phyloP scores from a whole-genome alignment of 2,888 invertebrate species.

The Plebejus argus region DNA sequence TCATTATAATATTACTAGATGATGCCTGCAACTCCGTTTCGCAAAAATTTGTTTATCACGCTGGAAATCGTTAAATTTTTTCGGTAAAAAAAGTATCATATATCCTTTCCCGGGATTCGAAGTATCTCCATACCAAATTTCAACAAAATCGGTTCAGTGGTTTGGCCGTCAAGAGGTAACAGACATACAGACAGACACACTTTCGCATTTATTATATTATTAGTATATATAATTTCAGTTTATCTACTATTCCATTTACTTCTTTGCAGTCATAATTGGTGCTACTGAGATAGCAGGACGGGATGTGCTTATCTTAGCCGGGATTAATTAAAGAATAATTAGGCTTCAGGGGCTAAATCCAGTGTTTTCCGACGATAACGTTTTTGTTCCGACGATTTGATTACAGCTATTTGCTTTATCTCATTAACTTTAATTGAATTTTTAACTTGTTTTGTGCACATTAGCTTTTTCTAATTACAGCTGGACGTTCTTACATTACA shows the following conservation, averaged over 20 bases:
- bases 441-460: conserved; percentile 15
- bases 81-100: no score
- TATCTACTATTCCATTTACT: background rate
- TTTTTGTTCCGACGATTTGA: conserved; percentile 34
- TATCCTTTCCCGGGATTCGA: no score
- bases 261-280: conserved; percentile 6
- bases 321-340: conserved; percentile 46
- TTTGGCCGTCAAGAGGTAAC: no score
- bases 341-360: conserved; percentile 41
- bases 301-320: conserved; percentile 37
- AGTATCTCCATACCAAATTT: no score
- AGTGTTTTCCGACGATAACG: conserved; percentile 38
- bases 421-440: conserved; percentile 34
- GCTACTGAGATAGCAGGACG: background rate
- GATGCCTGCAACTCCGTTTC: no score
- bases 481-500: background rate
- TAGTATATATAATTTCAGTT: background rate
- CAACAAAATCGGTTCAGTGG: no score
- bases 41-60: no score
- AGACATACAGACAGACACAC: no score
- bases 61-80: no score
- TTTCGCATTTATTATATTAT: no score
- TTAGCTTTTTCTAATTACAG: conserved; percentile 8
- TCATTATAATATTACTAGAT: no score
- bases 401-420: conserved; percentile 38